phyloP scores from a whole-genome alignment of 2,888 invertebrate genomes.

The Drosophila mettleri region DNA sequence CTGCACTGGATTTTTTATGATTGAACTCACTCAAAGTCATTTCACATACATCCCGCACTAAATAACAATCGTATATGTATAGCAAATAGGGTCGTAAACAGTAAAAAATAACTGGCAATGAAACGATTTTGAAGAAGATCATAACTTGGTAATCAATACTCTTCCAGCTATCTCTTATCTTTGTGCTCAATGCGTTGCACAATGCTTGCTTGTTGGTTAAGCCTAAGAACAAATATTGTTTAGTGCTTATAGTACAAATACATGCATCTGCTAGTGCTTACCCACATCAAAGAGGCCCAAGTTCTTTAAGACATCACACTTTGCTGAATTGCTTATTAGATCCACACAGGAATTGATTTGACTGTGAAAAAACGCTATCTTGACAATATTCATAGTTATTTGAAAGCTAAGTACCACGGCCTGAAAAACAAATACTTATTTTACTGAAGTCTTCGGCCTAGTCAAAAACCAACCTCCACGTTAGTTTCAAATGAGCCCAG shows the following conservation, averaged over 20 bases:
- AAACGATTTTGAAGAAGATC: constrained; percentile 67
- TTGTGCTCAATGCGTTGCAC: constrained; percentile 38
- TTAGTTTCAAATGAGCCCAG: constrained; percentile 66
- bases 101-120: constrained; percentile 66
- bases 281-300: constrained; percentile 66
- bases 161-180: constrained; percentile 53
- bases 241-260: too few relatives aligned
- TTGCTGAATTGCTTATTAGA: constrained; percentile 51
- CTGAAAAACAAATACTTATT: constrained; percentile 17
- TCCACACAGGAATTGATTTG: constrained; percentile 31
- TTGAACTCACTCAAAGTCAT: constrained; percentile 62
- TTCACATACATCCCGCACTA: constrained; percentile 52
- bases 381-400: constrained; percentile 62
- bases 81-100: constrained; percentile 64
- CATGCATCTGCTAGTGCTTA: constrained; percentile 4
- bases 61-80: constrained; percentile 65
- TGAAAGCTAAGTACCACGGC: constrained; percentile 66
- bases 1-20: neutral
- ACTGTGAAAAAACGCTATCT: constrained; percentile 57
- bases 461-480: constrained; percentile 54
- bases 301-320: constrained; percentile 42
- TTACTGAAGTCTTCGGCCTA: accelerated
- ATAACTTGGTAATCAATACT: constrained; percentile 65
- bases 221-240: constrained; percentile 17
- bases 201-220: constrained; percentile 42